Percentiles rank a stretch among this genome's conserved stretches.
These are phyloP conservation scores for Oscheius sp. DNA, from an alignment of 2,888 invertebrate species.

Conservation along the genomic window DNA sequence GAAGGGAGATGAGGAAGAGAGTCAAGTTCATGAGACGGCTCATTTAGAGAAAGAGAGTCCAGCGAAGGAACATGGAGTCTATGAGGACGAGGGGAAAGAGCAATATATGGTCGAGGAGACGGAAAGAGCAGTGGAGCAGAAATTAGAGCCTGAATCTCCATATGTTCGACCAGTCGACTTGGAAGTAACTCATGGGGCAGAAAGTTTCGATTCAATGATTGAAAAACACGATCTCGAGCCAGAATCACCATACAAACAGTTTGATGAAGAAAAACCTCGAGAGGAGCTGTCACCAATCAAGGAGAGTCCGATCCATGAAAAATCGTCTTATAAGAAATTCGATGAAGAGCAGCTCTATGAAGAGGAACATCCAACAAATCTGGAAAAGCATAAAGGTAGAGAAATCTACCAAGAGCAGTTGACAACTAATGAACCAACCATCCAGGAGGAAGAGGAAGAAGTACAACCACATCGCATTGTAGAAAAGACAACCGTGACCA, in stretches of 20 bases:
- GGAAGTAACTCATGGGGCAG: background rate
- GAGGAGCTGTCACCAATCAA: background rate
- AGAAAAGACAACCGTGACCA: constrained; percentile 4
- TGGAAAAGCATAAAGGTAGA: background rate
- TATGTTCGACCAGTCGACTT: too few relatives aligned
- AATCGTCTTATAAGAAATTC: background rate
- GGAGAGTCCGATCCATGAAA: background rate
- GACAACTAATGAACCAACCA: background rate
- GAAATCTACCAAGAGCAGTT: background rate
- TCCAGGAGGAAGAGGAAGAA: constrained; percentile 11
- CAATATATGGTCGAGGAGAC: too few relatives aligned
- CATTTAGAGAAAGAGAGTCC: background rate
- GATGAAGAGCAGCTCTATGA: background rate
- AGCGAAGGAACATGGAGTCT: background rate
- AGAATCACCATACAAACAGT: too few relatives aligned
- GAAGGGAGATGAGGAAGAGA: constrained; percentile 9
- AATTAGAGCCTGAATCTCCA: too few relatives aligned
- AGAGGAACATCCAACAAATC: background rate
- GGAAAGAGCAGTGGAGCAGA: too few relatives aligned
- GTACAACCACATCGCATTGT: background rate
- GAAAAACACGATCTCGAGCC: too few relatives aligned
- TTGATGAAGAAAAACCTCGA: constrained; percentile 2
- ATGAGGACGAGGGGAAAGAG: background rate
- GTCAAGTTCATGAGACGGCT: background rate
- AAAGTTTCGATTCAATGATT: background rate